Base-by-base conservation (phyloP, 2,113 vertebrate genomes). In the Epinephelus fuscoguttatus region DNA sequence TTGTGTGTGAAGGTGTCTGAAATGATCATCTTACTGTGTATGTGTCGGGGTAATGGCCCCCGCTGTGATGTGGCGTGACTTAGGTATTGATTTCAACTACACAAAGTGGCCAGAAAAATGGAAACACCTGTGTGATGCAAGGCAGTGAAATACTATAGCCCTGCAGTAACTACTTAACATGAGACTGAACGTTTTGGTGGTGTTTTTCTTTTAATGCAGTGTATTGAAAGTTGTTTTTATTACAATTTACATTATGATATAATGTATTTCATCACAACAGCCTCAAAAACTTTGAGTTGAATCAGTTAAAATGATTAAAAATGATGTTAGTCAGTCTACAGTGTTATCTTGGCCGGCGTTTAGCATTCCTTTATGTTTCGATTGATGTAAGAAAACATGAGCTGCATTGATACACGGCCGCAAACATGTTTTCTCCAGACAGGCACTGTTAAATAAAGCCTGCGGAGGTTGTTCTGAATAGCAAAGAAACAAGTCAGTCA, bases 391-490 rank as follows among this genome's bases (percentile, higher is more conserved):
- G 15, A 18, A 75, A 57, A 49, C 33, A 53, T 27, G 14, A 49
- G 5, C 52, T 80, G 42, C 67, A 19, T 27, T 30, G 25, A 63
- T 8, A 59, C 21, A 12, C 19, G 18, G 6, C 6, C 6, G 8
- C n/a, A 13, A 79, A 63, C n/a, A 25, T 59, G 27, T 64, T 76
- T 67, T 37, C 37, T 60, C 12, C 25, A 49, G 57, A n/a, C 7
- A 25, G 15, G n/a, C 37, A 19, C 55, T 30, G 1, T 77, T 45
- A 40, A 69, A 47, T 23, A 60, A 21, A 64, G 56, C 81, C 70
- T 0, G n/a, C 68, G 55, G 69, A 30, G 15, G 30, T 53, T 70
- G 25, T 45, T 74, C 61, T 76, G 18, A 69, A 57, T 25, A 66
- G 19, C 14, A 73, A 67, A 53, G 25, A 47, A 71, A 70, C 14